Evolutionary conservation across 2,888 invertebrate species (phyloP).

Genomic region (Leptarthrus brevirostris): DNA sequence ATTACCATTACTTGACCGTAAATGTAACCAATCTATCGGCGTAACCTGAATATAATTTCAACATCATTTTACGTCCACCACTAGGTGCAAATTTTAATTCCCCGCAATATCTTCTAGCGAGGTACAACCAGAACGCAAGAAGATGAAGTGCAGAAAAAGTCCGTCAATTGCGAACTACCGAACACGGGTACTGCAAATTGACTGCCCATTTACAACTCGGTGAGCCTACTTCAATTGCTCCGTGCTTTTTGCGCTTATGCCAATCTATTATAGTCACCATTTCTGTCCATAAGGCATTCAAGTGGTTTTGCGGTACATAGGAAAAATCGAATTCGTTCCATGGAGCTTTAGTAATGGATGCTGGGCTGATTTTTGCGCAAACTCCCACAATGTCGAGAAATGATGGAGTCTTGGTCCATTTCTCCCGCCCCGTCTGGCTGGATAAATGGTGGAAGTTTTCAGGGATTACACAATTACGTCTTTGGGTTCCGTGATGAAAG

Average conservation of each 20-base stretch:
- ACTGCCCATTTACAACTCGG: constrained; percentile 47
- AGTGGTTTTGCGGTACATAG: not conserved
- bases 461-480: not conserved
- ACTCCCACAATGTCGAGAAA: not conserved
- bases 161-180: constrained; percentile 42
- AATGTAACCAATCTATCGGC: constrained; percentile 15
- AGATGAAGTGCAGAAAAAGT: constrained; percentile 25
- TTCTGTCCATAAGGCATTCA: not conserved
- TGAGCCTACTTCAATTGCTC: constrained; percentile 1
- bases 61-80: constrained; percentile 24
- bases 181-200: constrained; percentile 53
- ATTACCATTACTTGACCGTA: not conserved
- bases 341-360: not conserved
- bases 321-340: not conserved
- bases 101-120: not conserved
- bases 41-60: constrained; percentile 34
- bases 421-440: not conserved
- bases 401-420: not conserved
- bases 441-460: not conserved
- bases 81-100: constrained; percentile 3
- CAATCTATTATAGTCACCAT: constrained; percentile 14
- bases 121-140: constrained; percentile 2
- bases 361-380: not conserved
- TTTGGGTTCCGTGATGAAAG: not conserved
- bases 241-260: not conserved